Base-by-base conservation (phyloP, 2,113 vertebrate species). In the Micronycteris hirsuta region DNA sequence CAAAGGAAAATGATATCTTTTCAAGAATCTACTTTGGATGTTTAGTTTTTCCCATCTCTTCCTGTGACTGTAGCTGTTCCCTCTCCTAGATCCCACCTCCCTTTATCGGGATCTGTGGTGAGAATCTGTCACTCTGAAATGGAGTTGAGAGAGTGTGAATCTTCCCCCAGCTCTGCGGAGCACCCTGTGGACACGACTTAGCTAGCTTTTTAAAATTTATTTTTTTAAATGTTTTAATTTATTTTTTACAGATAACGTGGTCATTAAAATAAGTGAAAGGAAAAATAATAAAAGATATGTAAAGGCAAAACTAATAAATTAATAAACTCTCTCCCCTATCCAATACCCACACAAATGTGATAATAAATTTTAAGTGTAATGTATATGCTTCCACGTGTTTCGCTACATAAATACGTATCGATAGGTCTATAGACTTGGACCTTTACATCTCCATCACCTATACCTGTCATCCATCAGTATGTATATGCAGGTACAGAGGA, bases 201-300 rank as follows among this genome's bases (percentile, higher is more conserved):
- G 22, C 10, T 67, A 58, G 16, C 83, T 43, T 36, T 67, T 71
- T 41, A 58, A 86, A 74, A 63, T n/a, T 91, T 78, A 24, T 22
- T 88, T 88, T 41, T 56, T 19, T 49, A 67, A 68, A 9, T 8
- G 4, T 22, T 47, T 33, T 77, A 45, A 61, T 26, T 84, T 36
- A 28, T 33, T 45, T 54, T 70, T 70, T 91, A 71, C 14, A 92
- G 54, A 43, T 61, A 65, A 58, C 52, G 28, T 84, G 10, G 0
- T 67, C 20, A 49, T 58, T 90, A 56, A 28, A 96, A 22, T 74
- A 49, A 84, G 17, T 41, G 43, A 89, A 78, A 10, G 38, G 47
- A 77, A 26, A 95, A 91, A 24, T 49, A 47, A 41, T 67, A 56
- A 56, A 78, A 85, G 20, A 54, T 11, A 52, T 52, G 61, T 68